Evolutionary conservation across 2,888 invertebrate species (phyloP).

Genomic region (Drosophila lacicola): DNA sequence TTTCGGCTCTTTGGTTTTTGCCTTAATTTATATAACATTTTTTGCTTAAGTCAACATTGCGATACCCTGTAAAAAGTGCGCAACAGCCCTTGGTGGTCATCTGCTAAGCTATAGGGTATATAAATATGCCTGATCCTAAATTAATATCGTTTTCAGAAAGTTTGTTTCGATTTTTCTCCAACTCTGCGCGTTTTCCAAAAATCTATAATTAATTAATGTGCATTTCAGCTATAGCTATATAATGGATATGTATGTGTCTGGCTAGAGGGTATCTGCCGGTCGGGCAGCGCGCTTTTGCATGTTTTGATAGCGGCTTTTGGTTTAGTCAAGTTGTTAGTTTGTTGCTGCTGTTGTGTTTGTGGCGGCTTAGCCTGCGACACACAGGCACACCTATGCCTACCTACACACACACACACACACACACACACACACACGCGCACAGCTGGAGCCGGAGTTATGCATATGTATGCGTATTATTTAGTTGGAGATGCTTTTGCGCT

Average conservation of each 20-base stretch:
- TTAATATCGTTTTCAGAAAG: no score
- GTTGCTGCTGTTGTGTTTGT: conserved; percentile 32
- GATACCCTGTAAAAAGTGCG: conserved; percentile 1
- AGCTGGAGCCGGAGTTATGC: conserved; percentile 37
- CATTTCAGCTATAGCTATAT: no score
- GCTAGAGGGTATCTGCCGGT: neutral
- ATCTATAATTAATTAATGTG: no score
- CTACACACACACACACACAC: conserved; percentile 18
- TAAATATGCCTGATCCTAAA: no score
- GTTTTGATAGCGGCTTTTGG: conserved; percentile 26
- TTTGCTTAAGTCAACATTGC: conserved; percentile 33
- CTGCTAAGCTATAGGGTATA: no score
- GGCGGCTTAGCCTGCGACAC: conserved; percentile 23
- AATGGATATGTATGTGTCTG: no score
- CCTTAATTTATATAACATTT: conserved; percentile 64
- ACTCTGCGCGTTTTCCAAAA: no score
- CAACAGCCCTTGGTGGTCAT: no score
- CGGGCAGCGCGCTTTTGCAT: conserved; percentile 6
- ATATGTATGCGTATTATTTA: conserved; percentile 56
- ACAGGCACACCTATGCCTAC: conserved; percentile 12
- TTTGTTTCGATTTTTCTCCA: no score
- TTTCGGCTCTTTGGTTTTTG: conserved; percentile 39
- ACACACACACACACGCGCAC: neutral
- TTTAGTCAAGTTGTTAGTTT: conserved; percentile 46
- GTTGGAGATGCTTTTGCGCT: conserved; percentile 73